Evolutionary conservation across 2,113 vertebrate species (phyloP).

Genomic region (Pristiophorus japonicus): DNA sequence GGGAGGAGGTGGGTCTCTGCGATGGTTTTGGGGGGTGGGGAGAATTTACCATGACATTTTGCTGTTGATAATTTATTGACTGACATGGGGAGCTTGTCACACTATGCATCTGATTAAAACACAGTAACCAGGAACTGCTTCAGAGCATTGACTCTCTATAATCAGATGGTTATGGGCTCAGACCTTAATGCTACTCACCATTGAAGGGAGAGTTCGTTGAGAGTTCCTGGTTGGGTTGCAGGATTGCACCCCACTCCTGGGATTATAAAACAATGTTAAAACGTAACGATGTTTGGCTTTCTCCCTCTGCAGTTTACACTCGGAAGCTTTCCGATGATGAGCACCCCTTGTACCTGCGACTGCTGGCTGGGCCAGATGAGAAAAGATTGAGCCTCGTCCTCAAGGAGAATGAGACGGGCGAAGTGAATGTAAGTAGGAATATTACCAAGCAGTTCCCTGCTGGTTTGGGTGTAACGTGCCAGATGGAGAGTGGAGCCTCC

Average conservation of each 20-base stretch:
- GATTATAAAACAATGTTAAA: background rate
- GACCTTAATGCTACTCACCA: no score
- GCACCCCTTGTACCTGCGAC: slow-evolving; percentile 71
- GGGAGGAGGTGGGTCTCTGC: background rate
- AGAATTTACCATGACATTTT: background rate
- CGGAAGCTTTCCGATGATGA: slow-evolving; percentile 77
- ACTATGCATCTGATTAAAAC: background rate
- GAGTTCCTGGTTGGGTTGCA: background rate
- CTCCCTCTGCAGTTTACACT: slow-evolving; percentile 63
- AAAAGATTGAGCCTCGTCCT: slow-evolving; percentile 77
- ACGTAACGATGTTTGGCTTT: background rate
- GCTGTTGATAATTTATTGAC: background rate
- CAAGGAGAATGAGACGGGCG: slow-evolving; percentile 89
- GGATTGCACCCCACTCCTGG: background rate
- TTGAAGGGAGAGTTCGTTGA: background rate
- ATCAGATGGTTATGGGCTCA: background rate
- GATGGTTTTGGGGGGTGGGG: background rate
- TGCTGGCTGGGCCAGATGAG: slow-evolving; percentile 83
- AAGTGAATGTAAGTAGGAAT: slow-evolving; percentile 79
- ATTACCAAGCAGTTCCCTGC: background rate
- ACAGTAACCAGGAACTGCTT: background rate
- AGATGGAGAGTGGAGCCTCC: background rate
- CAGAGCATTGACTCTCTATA: background rate
- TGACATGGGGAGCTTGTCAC: background rate
- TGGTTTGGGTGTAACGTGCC: background rate